Conservation (phyloP, 2,888 invertebrate genomes). For the Actias luna region DNA sequence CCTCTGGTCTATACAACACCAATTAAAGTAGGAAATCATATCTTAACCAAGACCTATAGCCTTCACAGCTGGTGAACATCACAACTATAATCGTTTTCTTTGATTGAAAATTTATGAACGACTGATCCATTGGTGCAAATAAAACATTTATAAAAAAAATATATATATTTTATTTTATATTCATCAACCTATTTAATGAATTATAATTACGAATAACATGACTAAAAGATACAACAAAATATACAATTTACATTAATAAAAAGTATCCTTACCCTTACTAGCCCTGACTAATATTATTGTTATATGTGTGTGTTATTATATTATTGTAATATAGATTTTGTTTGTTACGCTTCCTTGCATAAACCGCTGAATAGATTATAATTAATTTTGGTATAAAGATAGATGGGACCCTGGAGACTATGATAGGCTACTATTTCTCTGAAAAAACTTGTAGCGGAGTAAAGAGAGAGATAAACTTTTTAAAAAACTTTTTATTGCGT, state of each 20-base stretch:
- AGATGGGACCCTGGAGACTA: too few species aligned
- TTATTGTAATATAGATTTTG: too few species aligned
- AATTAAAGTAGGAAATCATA: constrained; percentile 46
- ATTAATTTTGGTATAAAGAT: too few species aligned
- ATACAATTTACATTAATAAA: not conserved
- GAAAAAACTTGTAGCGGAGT: too few species aligned
- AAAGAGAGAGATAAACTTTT: too few species aligned
- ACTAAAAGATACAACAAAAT: not conserved
- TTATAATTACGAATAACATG: not conserved
- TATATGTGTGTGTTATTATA: too few species aligned
- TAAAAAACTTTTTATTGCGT: too few species aligned
- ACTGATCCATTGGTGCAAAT: constrained; percentile 55
- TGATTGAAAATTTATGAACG: constrained; percentile 56
- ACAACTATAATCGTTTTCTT: constrained; percentile 48
- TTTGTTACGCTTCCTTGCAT: too few species aligned
- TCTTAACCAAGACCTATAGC: constrained; percentile 57
- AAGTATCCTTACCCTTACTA: too few species aligned
- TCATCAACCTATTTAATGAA: not conserved
- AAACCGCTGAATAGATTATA: too few species aligned
- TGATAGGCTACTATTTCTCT: too few species aligned
- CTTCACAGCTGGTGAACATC: constrained; percentile 63
- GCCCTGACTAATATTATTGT: too few species aligned
- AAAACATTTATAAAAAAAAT: constrained; percentile 20
- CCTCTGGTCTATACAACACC: constrained; percentile 51
- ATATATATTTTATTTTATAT: not conserved